These are phyloP conservation scores for Octopus bimaculoides DNA, from an alignment of 1,140 invertebrate genomes.

Conservation along the genomic window DNA sequence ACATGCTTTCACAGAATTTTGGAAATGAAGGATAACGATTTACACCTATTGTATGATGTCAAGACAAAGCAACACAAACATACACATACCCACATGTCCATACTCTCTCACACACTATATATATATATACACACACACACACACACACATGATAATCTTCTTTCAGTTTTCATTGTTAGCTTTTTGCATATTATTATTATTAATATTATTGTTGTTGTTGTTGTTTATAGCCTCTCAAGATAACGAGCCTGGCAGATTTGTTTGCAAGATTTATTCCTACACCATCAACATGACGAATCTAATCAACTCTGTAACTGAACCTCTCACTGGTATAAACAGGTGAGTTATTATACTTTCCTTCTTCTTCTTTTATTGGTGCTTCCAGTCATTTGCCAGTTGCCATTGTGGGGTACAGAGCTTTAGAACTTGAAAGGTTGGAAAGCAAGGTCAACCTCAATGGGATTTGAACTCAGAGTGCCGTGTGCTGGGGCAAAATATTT, in stretches of 20 bases:
- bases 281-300: background rate
- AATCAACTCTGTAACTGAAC: background rate
- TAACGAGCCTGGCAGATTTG: background rate
- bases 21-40: no score
- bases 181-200: background rate
- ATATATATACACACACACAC: no score
- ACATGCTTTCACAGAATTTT: no score
- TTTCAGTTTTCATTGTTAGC: background rate
- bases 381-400: background rate
- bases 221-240: background rate
- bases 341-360: background rate
- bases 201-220: background rate
- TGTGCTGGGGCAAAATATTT: no score
- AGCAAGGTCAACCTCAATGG: no score
- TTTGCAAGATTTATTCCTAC: slow-evolving; percentile 7
- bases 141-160: no score
- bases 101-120: no score
- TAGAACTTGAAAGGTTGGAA: background rate
- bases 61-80: no score
- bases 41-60: no score
- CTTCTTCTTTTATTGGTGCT: background rate
- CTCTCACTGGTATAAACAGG: background rate
- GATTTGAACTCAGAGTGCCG: no score
- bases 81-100: no score
- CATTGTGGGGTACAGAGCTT: background rate